phyloP scores from a whole-genome alignment of 2,797 vertebrate species.

The Rhabdophis nuchalis region DNA sequence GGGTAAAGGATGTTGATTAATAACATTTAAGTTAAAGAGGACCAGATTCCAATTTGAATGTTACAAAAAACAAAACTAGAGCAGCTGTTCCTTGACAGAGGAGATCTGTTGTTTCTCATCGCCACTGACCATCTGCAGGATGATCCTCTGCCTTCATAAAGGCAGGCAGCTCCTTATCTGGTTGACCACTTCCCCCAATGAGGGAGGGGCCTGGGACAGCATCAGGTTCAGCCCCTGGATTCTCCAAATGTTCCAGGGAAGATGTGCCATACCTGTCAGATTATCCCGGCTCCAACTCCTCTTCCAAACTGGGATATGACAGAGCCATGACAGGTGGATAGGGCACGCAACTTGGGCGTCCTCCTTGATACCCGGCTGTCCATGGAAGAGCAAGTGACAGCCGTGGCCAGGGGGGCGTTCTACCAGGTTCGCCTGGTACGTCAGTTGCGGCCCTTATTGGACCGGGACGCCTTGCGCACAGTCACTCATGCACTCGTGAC shows the following conservation, averaged over 20 bases:
- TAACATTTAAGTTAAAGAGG: background rate
- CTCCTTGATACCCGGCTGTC: too few species aligned
- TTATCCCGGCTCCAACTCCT: background rate
- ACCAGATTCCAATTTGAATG: background rate
- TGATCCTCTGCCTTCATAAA: background rate
- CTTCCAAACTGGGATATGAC: background rate
- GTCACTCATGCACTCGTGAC: too few species aligned
- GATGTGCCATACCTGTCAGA: background rate
- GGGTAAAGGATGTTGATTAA: background rate
- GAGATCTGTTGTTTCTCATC: background rate
- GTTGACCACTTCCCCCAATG: background rate
- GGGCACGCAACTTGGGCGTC: too few species aligned
- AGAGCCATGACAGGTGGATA: background rate
- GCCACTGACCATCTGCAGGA: background rate
- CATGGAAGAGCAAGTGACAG: too few species aligned
- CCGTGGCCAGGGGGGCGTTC: too few species aligned
- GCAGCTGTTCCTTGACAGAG: background rate
- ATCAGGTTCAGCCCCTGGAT: background rate
- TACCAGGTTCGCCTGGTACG: too few species aligned
- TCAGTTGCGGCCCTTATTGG: too few species aligned
- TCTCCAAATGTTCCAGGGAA: background rate
- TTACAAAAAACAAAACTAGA: background rate
- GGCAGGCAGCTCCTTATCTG: background rate
- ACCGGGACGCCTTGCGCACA: too few species aligned
- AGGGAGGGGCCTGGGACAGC: background rate